A percentile compares a stretch with the other conserved stretches of the same genome.
These are phyloP conservation scores for Seriola quinqueradiata DNA, from an alignment of 2,113 vertebrate species.

Conservation along the genomic window DNA sequence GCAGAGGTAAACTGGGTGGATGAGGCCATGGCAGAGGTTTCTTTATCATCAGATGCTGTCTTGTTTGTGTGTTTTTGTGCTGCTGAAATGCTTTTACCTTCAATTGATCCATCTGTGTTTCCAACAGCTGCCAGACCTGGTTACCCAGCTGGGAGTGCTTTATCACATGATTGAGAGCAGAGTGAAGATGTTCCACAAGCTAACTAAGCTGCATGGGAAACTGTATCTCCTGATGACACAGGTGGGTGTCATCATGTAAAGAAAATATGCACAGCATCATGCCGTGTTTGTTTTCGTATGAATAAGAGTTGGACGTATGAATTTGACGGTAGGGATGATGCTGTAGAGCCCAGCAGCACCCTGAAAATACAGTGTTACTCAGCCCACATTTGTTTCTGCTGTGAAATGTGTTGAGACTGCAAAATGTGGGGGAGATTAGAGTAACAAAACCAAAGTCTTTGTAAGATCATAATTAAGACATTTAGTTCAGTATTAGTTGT, in stretches of 20 bases:
- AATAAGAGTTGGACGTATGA: not conserved
- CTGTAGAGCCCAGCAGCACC: not conserved
- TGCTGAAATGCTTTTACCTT: conserved; percentile 25
- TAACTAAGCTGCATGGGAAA: conserved; percentile 94
- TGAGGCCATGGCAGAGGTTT: not conserved
- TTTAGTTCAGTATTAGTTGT: not conserved
- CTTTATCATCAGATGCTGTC: not conserved
- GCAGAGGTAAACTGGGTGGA: not conserved
- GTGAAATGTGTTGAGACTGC: not conserved
- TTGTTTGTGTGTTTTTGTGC: conserved; percentile 3
- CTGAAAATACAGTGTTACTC: not conserved
- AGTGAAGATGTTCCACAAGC: conserved; percentile 94
- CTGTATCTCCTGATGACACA: conserved; percentile 93
- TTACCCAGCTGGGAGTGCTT: conserved; percentile 91
- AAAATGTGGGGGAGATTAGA: not conserved
- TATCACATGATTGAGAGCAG: conserved; percentile 97
- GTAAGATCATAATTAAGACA: not conserved
- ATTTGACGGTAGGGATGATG: not conserved
- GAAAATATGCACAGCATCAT: not conserved
- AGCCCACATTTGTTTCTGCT: not conserved
- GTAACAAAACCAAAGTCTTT: not conserved
- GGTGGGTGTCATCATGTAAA: conserved; percentile 76
- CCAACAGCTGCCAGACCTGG: conserved; percentile 92
- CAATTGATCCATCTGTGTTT: conserved; percentile 20
- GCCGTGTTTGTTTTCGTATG: not conserved